phyloP scores from a whole-genome alignment of 2,797 vertebrate species.

The Hydrophis major region DNA sequence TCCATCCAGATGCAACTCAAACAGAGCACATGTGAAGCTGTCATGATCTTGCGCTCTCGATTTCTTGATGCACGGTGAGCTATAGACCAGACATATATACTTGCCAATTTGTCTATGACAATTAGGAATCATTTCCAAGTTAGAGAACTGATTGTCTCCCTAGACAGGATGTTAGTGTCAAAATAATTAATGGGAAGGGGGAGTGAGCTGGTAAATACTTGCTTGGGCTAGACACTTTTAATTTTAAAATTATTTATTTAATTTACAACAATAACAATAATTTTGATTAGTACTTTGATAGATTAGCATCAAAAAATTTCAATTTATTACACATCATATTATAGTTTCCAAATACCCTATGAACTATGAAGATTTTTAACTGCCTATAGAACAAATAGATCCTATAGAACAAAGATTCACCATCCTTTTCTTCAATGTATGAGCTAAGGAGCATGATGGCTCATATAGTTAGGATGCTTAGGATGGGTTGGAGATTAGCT shows the following conservation, averaged over 20 bases:
- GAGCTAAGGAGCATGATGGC: not conserved
- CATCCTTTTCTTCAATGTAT: not conserved
- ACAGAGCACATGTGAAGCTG: slow-evolving; percentile 95
- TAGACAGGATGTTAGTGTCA: not conserved
- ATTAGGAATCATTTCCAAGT: not conserved
- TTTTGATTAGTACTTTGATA: not conserved
- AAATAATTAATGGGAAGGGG: not conserved
- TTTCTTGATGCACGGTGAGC: slow-evolving; percentile 93
- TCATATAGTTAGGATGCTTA: not conserved
- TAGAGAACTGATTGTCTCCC: not conserved
- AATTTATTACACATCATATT: not conserved
- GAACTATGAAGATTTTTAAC: not conserved
- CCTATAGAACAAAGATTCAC: not conserved
- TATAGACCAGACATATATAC: not conserved
- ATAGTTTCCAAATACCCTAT: not conserved
- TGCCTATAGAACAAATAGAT: not conserved
- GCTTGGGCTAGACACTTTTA: not conserved
- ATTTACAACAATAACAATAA: not conserved
- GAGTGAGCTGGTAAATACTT: not conserved
- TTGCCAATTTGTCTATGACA: not conserved
- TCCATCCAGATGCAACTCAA: slow-evolving; percentile 99
- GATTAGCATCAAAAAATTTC: not conserved
- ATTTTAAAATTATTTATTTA: not conserved
- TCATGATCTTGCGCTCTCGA: slow-evolving; percentile 97
- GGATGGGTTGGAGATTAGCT: not conserved